phyloP scores from a whole-genome alignment of 2,113 vertebrate species.

The Anguilla japonica region DNA sequence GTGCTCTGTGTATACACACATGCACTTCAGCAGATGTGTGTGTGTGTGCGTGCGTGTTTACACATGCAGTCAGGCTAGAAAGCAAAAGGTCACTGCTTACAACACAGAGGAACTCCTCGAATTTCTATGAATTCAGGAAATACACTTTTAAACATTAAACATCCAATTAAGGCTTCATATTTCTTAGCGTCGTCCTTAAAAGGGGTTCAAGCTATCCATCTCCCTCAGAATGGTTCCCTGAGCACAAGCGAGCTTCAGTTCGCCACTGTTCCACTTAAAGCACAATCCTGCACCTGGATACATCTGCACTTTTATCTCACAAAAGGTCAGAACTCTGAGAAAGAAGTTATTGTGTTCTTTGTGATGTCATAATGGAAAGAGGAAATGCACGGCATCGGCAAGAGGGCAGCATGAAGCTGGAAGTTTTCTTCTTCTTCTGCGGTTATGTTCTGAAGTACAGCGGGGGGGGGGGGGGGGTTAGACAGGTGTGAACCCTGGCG shows the following conservation, averaged over 20 bases:
- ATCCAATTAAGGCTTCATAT: slow-evolving; percentile 49
- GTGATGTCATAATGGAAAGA: slow-evolving; percentile 5
- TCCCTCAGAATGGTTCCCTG: neutral
- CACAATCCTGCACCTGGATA: too few relatives aligned
- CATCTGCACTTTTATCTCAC: neutral
- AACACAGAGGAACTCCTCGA: slow-evolving; percentile 47
- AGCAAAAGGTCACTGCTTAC: neutral
- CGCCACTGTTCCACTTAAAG: too few relatives aligned
- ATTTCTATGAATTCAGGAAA: slow-evolving; percentile 56
- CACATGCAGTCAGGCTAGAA: neutral
- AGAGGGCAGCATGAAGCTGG: too few relatives aligned
- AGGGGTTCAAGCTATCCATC: slow-evolving; percentile 63
- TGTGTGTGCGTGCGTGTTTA: neutral
- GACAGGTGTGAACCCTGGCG: slow-evolving; percentile 12
- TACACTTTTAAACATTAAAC: neutral
- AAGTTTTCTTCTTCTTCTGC: too few relatives aligned
- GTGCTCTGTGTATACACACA: neutral
- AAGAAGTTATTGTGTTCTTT: neutral
- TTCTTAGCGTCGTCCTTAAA: slow-evolving; percentile 65
- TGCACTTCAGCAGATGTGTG: slow-evolving; percentile 28
- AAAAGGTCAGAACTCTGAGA: neutral
- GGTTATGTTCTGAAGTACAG: too few relatives aligned
- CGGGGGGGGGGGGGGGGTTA: too few relatives aligned
- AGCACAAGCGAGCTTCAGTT: too few relatives aligned
- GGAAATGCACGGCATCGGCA: neutral